Evolutionary conservation across 2,797 vertebrate genomes (phyloP), one percentile per base, ranked within the genome.

Genomic region (Adelosebastes latens): DNA sequence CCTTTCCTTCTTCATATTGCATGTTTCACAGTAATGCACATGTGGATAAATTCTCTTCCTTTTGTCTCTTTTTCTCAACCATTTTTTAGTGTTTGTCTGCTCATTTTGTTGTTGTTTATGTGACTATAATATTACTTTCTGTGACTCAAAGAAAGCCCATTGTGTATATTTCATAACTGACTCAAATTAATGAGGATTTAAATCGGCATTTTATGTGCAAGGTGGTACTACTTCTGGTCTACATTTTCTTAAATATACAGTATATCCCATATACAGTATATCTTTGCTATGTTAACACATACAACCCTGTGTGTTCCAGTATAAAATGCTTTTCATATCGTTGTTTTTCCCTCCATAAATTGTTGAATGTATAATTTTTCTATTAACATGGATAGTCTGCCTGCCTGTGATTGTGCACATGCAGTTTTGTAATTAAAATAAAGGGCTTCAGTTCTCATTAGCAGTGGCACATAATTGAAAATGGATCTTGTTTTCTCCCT

Each of bases 351-450:
- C 25, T 64, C 3, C 32, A 5, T 22, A 4, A 34, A 8, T 60
- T 52, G 4, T 18, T 75, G 75, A 66, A 72, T 62, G 25, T 24
- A 8, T 75, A 32, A 56, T 68, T 63, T 80, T 72, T 58, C 72
- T 53, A 69, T 89, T 77, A 72, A 24, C 73, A 64, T 36, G 1
- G 32, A 74, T n/a, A 31, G 46, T 27, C 58, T 58, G 18, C 36
- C 53, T 42, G 5, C 9, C 67, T 16, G 52, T 61, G 70, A 80
- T 62, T 79, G 18, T 7, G 8, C 73, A 49, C 32, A 42, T 42
- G 39, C 39, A 2, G 59, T 76, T 84, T 74, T 73, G 52, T 75
- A 70, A 84, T 88, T 87, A 73, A 80, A 79, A 76, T 72, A n/a
- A 73, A 77, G 68, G 72, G 39, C 62, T 59, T 66, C 22, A n/a